Base-by-base conservation (phyloP, 2,113 vertebrate species). In the Strigops habroptila region DNA sequence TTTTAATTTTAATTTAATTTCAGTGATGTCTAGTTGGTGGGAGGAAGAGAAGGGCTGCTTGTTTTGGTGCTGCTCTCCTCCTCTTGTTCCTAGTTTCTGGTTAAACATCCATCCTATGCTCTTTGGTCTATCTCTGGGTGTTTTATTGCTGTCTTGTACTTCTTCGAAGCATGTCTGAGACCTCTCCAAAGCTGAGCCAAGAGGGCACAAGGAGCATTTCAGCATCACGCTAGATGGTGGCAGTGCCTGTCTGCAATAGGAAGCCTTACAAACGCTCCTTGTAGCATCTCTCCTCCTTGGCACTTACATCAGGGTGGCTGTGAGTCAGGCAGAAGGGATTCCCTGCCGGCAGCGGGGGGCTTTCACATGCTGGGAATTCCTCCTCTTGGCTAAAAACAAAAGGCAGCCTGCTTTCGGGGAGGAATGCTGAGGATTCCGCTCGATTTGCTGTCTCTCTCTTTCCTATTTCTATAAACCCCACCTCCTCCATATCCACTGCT, bases 281-380 rank as follows among this genome's bases (percentile, higher is more conserved):
- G 17, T 27, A 27, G 41, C 64, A 23, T 60, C 30, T 86, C 39
- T 91, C 3, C 41, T 74, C 52, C 24, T 44, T 65, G 88, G 44
- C 53, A 31, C 79, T 69, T 79, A 14, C 35, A 41, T 7, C 12
- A 4, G 18, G 33, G 77, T 65, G 33, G 31, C 67, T 62, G 77
- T 82, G 94, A 80, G 82, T 79, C 75, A 88, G 70, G 67, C 78
- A 88, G 91, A 67, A 82, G 88, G 67, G 70, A 48, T 82, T 90
- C 82, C 76, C 77, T 43, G 43, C 51, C 2, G 3, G 33, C 2
- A 0, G 55, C 4, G 0, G 4, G 81, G 75, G 74, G 27, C 31
- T 74, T 55, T 69, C 22, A 1, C 48, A 7, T 90, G 43, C 71
- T 1, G 1, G 44, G 57, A 73, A 23, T 80, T 90, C 57, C 39